Conservation (phyloP, 1,140 invertebrate genomes). For the Euglossa dilemma region DNA sequence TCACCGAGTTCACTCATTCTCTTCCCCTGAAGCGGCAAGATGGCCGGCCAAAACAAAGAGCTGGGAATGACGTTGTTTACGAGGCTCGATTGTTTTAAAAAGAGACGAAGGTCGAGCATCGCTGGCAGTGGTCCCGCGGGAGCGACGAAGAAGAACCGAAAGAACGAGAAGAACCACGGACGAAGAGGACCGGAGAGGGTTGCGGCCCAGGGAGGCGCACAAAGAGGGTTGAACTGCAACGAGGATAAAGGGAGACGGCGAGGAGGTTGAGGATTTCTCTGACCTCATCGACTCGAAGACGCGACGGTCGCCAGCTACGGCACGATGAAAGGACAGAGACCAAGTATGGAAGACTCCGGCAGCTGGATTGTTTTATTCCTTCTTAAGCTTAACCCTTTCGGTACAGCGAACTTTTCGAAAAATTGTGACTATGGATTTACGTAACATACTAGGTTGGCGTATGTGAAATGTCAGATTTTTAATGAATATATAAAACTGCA, state of each 20-base stretch:
- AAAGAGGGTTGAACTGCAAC: conserved; percentile 27
- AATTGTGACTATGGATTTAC: too few relatives aligned
- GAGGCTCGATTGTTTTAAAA: conserved; percentile 74
- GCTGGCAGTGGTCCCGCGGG: conserved; percentile 35
- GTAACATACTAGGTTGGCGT: too few relatives aligned
- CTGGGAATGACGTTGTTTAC: conserved; percentile 76
- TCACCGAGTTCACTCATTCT: conserved; percentile 21
- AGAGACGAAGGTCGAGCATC: conserved; percentile 56
- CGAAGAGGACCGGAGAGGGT: neutral
- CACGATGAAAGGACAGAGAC: neutral
- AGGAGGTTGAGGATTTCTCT: conserved; percentile 34
- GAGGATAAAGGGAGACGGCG: neutral
- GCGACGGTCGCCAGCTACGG: too few relatives aligned
- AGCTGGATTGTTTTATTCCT: conserved; percentile 63
- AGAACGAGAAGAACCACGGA: neutral
- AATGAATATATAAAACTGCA: too few relatives aligned
- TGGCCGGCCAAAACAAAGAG: conserved; percentile 68
- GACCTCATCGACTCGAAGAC: conserved; percentile 42
- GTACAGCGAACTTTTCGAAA: too few relatives aligned
- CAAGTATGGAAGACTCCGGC: neutral
- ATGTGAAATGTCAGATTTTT: too few relatives aligned
- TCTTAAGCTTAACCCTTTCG: too few relatives aligned
- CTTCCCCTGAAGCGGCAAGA: conserved; percentile 49
- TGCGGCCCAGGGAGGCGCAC: neutral
- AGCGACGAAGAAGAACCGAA: conserved; percentile 13